Conservation (phyloP, 2,888 invertebrate genomes). For the Cremastinae sp. region DNA sequence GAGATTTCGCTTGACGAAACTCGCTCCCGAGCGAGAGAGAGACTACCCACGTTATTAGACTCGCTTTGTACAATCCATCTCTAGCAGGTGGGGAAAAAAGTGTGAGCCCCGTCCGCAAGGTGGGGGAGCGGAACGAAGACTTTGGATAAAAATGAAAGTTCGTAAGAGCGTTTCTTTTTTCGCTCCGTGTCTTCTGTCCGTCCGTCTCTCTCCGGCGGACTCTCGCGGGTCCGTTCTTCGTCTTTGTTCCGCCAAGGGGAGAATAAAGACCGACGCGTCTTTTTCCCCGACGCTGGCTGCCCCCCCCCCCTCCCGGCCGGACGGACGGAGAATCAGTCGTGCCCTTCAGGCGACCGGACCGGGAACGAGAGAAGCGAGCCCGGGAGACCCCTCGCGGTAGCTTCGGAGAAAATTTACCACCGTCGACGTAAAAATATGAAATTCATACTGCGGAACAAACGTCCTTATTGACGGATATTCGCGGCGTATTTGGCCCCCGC, state of each 20-base stretch:
- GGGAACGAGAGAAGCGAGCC: no score
- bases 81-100: slow-evolving; percentile 4
- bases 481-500: not conserved
- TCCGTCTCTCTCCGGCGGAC: slow-evolving; percentile 1
- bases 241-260: not conserved
- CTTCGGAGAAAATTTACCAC: no score
- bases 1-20: slow-evolving; percentile 56
- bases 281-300: no score
- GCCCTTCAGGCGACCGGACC: not conserved
- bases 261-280: not conserved
- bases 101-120: not conserved
- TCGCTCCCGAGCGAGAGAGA: slow-evolving; percentile 45
- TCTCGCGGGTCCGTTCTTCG: not conserved
- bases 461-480: not conserved
- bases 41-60: slow-evolving; percentile 36
- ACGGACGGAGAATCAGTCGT: not conserved
- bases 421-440: no score
- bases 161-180: slow-evolving; percentile 47
- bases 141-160: slow-evolving; percentile 67
- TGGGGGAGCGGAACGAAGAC: slow-evolving; percentile 23
- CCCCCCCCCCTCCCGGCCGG: no score
- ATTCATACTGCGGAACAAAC: no score
- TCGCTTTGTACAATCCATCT: slow-evolving; percentile 44
- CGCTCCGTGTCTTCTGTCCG: not conserved
- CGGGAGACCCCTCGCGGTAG: no score